Conservation (phyloP, 2,797 vertebrate genomes). For the Mallotus villosus region DNA sequence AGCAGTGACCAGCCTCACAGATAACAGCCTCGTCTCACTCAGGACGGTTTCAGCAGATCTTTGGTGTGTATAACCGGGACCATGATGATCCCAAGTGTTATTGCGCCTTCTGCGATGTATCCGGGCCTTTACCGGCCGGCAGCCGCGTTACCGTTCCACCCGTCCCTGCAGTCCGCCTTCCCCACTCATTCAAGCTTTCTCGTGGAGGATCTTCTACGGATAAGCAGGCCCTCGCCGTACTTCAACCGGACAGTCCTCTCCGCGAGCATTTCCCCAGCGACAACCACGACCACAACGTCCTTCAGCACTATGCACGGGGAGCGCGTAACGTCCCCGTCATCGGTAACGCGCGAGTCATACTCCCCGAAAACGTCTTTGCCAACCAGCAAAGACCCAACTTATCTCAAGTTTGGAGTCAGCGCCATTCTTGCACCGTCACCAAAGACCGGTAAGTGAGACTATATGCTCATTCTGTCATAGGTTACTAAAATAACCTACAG, state of each 20-base stretch:
- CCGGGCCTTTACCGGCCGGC: slow-evolving; percentile 88
- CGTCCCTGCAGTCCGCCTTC: slow-evolving; percentile 83
- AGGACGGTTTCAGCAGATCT: slow-evolving; percentile 51
- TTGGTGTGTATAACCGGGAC: slow-evolving; percentile 47
- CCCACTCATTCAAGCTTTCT: slow-evolving; percentile 88
- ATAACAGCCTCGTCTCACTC: slow-evolving; percentile 65
- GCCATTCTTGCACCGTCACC: slow-evolving; percentile 92
- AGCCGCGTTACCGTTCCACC: slow-evolving; percentile 84
- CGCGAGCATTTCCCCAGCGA: slow-evolving; percentile 72
- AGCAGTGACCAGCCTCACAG: slow-evolving; percentile 71
- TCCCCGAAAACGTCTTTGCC: slow-evolving; percentile 75
- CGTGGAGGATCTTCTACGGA: slow-evolving; percentile 93
- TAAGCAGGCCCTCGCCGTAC: slow-evolving; percentile 81
- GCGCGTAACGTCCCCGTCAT: slow-evolving; percentile 44
- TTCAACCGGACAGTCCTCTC: slow-evolving; percentile 73
- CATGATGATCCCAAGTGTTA: slow-evolving; percentile 95
- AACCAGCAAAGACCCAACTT: slow-evolving; percentile 79
- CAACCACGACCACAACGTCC: slow-evolving; percentile 65
- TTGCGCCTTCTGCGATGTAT: slow-evolving; percentile 87
- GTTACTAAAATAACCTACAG: background rate
- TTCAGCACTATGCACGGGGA: slow-evolving; percentile 60
- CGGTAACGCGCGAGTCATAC: slow-evolving; percentile 71
- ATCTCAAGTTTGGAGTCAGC: slow-evolving; percentile 95
- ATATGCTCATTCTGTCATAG: background rate
- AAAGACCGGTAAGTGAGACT: slow-evolving; percentile 80